phyloP scores from a whole-genome alignment of 2,888 invertebrate genomes.

The Selenia dentaria region DNA sequence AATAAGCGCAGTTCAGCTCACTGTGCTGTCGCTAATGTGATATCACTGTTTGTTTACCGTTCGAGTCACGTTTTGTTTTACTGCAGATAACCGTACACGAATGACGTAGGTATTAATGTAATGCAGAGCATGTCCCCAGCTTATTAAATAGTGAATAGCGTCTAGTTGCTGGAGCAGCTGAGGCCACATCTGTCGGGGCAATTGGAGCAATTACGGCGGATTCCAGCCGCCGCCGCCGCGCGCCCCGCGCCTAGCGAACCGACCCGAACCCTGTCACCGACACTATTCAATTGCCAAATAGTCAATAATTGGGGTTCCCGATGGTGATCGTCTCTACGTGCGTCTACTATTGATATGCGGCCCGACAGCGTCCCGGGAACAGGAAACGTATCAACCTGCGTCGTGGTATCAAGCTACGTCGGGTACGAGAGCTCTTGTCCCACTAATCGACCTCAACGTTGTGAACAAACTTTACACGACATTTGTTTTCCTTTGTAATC shows the following conservation, averaged over 20 bases:
- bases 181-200: constrained; percentile 19
- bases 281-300: constrained; percentile 1
- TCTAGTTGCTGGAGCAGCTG: constrained; percentile 19
- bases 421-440: too few relatives aligned
- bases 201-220: constrained; percentile 22
- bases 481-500: too few relatives aligned
- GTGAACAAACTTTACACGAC: too few relatives aligned
- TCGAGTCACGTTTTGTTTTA: background rate
- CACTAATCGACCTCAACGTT: too few relatives aligned
- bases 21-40: background rate
- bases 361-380: background rate
- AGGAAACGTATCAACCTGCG: too few relatives aligned
- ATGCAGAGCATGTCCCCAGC: background rate
- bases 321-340: background rate
- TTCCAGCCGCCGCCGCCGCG: constrained; percentile 1
- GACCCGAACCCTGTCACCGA: background rate
- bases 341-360: background rate
- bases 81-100: too few relatives aligned
- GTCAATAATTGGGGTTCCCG: background rate
- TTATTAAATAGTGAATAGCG: background rate
- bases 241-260: background rate
- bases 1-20: background rate
- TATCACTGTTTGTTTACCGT: background rate
- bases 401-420: too few relatives aligned
- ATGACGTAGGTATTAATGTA: background rate